Percentiles rank a stretch among this genome's conserved stretches.
Conservation (phyloP, 2,113 vertebrate species). For the Platysteira castanea region DNA sequence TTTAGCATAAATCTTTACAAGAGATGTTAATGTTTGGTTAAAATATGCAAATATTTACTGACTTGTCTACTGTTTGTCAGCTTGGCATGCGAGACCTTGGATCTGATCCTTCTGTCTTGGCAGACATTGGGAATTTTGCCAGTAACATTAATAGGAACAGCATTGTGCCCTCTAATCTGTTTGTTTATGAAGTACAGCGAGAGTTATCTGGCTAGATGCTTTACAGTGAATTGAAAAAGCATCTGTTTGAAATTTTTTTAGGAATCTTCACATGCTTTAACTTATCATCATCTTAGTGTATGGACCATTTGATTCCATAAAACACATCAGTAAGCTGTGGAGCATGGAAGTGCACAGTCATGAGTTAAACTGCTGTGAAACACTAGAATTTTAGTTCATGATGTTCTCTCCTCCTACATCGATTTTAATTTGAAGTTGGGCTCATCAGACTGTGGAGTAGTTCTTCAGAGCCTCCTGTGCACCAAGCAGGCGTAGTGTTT, state of each 20-base stretch:
- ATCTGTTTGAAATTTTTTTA: constrained; percentile 46
- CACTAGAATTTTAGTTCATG: background rate
- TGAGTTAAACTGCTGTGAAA: constrained; percentile 23
- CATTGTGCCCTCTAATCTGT: constrained; percentile 64
- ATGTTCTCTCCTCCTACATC: constrained; percentile 29
- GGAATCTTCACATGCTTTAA: constrained; percentile 5
- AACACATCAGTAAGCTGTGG: background rate
- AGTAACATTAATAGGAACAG: constrained; percentile 63
- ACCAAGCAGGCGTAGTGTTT: constrained; percentile 4
- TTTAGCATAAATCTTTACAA: constrained; percentile 59
- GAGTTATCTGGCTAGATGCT: constrained; percentile 61
- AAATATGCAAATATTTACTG: constrained; percentile 70
- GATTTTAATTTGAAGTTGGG: constrained; percentile 58
- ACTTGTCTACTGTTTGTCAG: constrained; percentile 67
- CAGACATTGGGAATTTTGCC: constrained; percentile 65
- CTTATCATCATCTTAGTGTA: background rate
- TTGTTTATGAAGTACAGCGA: constrained; percentile 59
- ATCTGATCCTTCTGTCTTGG: constrained; percentile 66
- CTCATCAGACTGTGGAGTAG: constrained; percentile 24
- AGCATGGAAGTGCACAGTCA: background rate
- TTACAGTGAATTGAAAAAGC: constrained; percentile 48
- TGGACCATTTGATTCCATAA: constrained; percentile 1
- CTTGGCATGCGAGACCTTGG: constrained; percentile 56
- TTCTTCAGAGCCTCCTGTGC: constrained; percentile 55
- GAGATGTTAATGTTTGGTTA: constrained; percentile 65